These are phyloP conservation scores for Mystacornis crossleyi DNA, from an alignment of 2,113 vertebrate species.

Conservation along the genomic window DNA sequence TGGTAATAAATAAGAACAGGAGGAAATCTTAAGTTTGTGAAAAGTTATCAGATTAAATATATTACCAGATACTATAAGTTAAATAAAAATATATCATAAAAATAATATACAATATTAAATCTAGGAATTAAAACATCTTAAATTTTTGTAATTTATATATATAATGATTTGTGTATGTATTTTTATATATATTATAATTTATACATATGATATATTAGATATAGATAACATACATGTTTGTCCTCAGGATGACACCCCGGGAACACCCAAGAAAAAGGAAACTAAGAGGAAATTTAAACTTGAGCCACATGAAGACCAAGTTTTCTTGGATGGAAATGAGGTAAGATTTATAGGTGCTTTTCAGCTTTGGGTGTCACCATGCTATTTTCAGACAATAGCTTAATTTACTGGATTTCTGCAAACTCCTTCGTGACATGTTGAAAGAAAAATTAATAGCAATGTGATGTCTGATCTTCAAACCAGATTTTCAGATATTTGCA, in stretches of 20 bases:
- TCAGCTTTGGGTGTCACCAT: background rate
- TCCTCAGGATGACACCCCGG: constrained; percentile 91
- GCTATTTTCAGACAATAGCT: background rate
- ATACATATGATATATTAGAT: background rate
- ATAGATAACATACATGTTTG: background rate
- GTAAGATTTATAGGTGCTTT: constrained; percentile 62
- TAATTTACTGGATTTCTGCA: background rate
- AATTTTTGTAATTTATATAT: background rate
- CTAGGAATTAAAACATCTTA: background rate
- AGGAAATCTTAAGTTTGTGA: background rate
- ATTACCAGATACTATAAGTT: background rate
- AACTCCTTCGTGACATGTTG: background rate
- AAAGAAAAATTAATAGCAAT: background rate
- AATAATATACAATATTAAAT: background rate
- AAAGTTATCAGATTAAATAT: background rate
- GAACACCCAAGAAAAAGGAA: constrained; percentile 96
- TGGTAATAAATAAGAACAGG: background rate
- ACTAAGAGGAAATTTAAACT: constrained; percentile 99
- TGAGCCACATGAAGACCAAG: constrained; percentile 95
- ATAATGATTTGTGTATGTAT: background rate
- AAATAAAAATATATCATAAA: accelerated
- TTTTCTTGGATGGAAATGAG: constrained; percentile 98
- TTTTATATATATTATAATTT: background rate
- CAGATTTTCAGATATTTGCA: background rate
- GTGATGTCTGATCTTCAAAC: background rate